Evolutionary conservation across 1,140 invertebrate genomes (phyloP), one percentile per base, ranked within the genome.

Genomic region (Hetaerina americana): DNA sequence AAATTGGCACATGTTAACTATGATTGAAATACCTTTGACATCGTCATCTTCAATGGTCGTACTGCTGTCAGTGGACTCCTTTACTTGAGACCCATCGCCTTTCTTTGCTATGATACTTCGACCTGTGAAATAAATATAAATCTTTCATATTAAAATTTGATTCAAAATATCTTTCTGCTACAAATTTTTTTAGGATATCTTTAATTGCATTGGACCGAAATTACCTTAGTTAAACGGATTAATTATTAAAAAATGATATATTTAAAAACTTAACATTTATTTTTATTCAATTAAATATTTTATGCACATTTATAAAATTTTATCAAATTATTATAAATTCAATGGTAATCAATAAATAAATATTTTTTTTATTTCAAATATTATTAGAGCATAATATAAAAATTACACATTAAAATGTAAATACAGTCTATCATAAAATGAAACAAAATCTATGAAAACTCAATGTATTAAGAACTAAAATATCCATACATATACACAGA

Each of bases 1-100:
- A n/a, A n/a, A n/a, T n/a, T n/a, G n/a, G n/a, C n/a, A n/a, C n/a
- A n/a, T n/a, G n/a, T n/a, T n/a, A n/a, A n/a, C n/a, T n/a, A 74
- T 67, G 75, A 75, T 74, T 73, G 71, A 75, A 73, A 76, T 88
- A 93, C 91, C 91, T 89, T 93, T 93, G 76, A 88, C 87, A 80
- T 95, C 93, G 80, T 96, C 94, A 81, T 97, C 94, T 82, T 95
- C 87, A 71, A 94, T 89, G 73, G 94, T 96, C 78, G 92, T 95
- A 78, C 92, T 95, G 79, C 90, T 92, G 80, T 96, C 94, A 29
- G 94, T 95, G 26, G 93, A 96, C 82, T 96, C 94, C 81, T 96
- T 97, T 22, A 96, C 93, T 84, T 96, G 93, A 73, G 93, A 95
- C 74, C 94, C 93, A 78, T 95, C 93, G 67, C 92, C 91, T 81